Conservation (phyloP, 2,113 vertebrate species). For the human region GRCh38 chr21:37094501-37095000, state of each 20-base stretch:
- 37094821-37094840: background rate
- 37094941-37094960: no score
- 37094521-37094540: background rate
- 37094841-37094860: background rate
- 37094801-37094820: background rate
- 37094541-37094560: background rate
- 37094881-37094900: no score
- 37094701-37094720: background rate
- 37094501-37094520: background rate
- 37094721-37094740: background rate
- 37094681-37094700: background rate
- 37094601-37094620: background rate
- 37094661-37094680: slow-evolving; percentile 35
- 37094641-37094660: background rate
- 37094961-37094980: no score
- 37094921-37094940: no score
- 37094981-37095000: no score
- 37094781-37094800: background rate
- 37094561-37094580: background rate
- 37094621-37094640: background rate
- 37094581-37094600: background rate
- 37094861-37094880: no score
- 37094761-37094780: slow-evolving; percentile 30
- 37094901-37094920: no score
- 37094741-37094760: background rate